Percentiles rank a stretch among this genome's conserved stretches.
Evolutionary conservation across 1,140 invertebrate species (phyloP).

Genomic region (Brachystomella parvula): DNA sequence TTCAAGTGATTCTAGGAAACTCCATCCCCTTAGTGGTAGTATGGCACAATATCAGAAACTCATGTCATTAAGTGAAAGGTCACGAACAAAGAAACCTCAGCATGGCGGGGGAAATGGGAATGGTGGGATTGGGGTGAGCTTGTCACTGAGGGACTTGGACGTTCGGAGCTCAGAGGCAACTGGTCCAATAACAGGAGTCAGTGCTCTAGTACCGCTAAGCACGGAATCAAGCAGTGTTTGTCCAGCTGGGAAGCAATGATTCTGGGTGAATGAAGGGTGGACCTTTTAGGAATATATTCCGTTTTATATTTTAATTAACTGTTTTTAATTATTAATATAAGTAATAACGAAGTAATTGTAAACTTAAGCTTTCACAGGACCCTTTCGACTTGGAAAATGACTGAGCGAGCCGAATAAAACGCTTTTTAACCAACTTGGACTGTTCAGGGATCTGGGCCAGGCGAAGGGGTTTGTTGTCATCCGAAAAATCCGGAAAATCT

Average conservation of each 20-base stretch:
- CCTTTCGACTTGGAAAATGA: no score
- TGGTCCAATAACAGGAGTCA: background rate
- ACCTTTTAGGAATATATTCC: no score
- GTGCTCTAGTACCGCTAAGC: background rate
- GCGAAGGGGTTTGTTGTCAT: no score
- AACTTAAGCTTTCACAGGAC: no score
- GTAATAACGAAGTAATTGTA: no score
- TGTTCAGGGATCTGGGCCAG: no score
- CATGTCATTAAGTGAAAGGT: conserved; percentile 7
- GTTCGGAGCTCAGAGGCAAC: background rate
- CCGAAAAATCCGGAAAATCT: no score
- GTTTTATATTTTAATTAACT: no score
- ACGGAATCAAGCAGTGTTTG: conserved; percentile 4
- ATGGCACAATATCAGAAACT: conserved; percentile 11
- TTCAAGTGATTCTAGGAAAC: conserved; percentile 4
- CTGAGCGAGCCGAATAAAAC: no score
- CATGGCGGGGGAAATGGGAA: background rate
- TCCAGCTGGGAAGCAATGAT: conserved; percentile 3
- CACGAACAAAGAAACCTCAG: background rate
- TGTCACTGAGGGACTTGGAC: background rate
- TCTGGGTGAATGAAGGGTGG: no score
- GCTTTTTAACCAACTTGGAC: no score
- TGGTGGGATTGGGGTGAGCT: background rate
- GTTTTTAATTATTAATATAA: no score
- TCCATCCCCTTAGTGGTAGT: conserved; percentile 16